Evolutionary conservation across 1,140 invertebrate species (phyloP).

Genomic region (Drosophila parabipectinata): DNA sequence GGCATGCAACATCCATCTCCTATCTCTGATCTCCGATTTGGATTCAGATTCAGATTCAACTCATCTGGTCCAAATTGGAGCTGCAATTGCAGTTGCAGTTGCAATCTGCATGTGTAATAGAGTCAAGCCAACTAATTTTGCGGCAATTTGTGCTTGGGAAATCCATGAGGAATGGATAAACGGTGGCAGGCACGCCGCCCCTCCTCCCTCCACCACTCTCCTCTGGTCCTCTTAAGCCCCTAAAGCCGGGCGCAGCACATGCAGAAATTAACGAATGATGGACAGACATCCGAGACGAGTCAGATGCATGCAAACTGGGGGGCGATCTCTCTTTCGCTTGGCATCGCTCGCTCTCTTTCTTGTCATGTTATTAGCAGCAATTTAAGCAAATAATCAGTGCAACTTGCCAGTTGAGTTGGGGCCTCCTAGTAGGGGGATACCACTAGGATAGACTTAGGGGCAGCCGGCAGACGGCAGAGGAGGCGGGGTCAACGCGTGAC

Average conservation of each 20-base stretch:
- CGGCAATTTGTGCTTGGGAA: conserved; percentile 62
- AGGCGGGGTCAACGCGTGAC: conserved; percentile 65
- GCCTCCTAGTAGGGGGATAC: too few relatives aligned
- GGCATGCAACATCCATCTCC: conserved; percentile 38
- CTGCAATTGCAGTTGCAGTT: conserved; percentile 62
- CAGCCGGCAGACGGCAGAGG: neutral
- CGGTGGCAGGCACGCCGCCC: conserved; percentile 51
- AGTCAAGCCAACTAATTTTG: conserved; percentile 64
- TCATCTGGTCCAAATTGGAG: conserved; percentile 52
- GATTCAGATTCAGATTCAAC: conserved; percentile 33
- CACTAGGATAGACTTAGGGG: neutral
- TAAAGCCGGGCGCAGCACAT: conserved; percentile 19
- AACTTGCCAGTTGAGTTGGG: conserved; percentile 53
- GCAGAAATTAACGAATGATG: conserved; percentile 79
- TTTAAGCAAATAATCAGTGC: conserved; percentile 84
- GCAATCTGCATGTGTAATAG: conserved; percentile 64
- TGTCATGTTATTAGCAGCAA: conserved; percentile 84
- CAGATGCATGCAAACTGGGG: conserved; percentile 64
- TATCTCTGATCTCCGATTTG: conserved; percentile 5
- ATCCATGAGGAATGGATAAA: conserved; percentile 54
- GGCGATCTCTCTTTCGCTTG: conserved; percentile 35
- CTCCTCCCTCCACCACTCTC: conserved; percentile 1
- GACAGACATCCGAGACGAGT: conserved; percentile 67
- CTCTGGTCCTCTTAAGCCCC: conserved; percentile 1
- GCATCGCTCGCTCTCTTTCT: conserved; percentile 54